Evolutionary conservation across 2,113 vertebrate species (phyloP).

Genomic region (Leptobrachium ailaonicum): DNA sequence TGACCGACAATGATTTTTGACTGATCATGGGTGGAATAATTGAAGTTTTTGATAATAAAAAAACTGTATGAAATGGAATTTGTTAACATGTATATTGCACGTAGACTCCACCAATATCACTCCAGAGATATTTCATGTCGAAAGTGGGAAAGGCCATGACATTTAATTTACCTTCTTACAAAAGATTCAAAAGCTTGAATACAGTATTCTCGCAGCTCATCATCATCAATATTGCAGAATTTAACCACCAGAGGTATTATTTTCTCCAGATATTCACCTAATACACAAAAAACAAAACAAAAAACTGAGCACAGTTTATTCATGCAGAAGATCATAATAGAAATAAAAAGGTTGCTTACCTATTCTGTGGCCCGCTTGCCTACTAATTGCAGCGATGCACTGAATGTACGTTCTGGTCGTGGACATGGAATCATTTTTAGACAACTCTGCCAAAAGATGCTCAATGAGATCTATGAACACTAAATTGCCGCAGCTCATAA

Average conservation of each 20-base stretch:
- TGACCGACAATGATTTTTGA: too few relatives aligned
- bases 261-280: conserved; percentile 97
- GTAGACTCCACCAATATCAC: too few relatives aligned
- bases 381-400: conserved; percentile 97
- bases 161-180: conserved; percentile 81
- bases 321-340: neutral
- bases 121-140: too few relatives aligned
- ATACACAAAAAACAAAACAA: neutral
- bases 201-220: conserved; percentile 95
- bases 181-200: conserved; percentile 99
- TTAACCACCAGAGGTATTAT: conserved; percentile 98
- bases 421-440: conserved; percentile 97
- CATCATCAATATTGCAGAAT: conserved; percentile 96
- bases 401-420: conserved; percentile 98
- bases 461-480: conserved; percentile 98
- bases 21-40: too few relatives aligned
- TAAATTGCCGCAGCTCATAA: conserved; percentile 98
- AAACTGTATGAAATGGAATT: too few relatives aligned
- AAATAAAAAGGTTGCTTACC: conserved; percentile 71
- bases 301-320: conserved; percentile 7
- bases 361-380: conserved; percentile 96
- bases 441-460: conserved; percentile 92
- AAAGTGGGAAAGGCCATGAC: too few relatives aligned
- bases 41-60: too few relatives aligned
- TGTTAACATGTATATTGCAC: too few relatives aligned